Conservation (phyloP, 1,140 invertebrate species). For the Scylla paramamosain region DNA sequence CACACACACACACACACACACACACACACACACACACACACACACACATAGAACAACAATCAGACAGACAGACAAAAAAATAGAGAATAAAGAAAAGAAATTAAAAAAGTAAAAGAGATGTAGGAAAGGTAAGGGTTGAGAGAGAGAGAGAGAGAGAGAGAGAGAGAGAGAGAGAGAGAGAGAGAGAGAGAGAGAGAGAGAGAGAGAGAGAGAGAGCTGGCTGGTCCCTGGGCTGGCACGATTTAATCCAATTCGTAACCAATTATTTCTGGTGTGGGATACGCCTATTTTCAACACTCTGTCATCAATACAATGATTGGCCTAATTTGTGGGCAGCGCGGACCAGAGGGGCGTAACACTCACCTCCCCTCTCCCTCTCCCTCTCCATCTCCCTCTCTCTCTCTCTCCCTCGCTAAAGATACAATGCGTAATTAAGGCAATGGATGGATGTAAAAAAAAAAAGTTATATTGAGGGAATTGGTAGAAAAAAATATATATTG, state of each 20-base stretch:
- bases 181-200: background rate
- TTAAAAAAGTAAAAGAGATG: background rate
- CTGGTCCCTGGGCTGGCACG: constrained; percentile 31
- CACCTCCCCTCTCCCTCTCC: background rate
- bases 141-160: background rate
- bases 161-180: background rate
- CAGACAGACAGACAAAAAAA: too few species aligned
- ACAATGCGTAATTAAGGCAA: constrained; percentile 38
- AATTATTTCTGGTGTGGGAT: constrained; percentile 73
- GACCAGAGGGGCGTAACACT: constrained; percentile 53
- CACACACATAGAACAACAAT: too few species aligned
- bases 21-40: too few species aligned
- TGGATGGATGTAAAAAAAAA: background rate
- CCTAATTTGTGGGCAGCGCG: constrained; percentile 61
- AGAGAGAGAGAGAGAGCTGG: background rate
- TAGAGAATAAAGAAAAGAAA: too few species aligned
- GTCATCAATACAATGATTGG: constrained; percentile 75
- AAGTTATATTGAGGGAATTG: background rate
- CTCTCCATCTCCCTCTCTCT: background rate
- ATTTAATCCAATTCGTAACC: constrained; percentile 74
- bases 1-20: too few species aligned
- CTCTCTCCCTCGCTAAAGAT: constrained; percentile 3
- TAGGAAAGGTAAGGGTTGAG: background rate
- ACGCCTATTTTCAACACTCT: constrained; percentile 73
- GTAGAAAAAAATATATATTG: background rate